These are phyloP conservation scores for Macrochelys suwanniensis DNA, from an alignment of 2,797 vertebrate genomes.

Conservation along the genomic window DNA sequence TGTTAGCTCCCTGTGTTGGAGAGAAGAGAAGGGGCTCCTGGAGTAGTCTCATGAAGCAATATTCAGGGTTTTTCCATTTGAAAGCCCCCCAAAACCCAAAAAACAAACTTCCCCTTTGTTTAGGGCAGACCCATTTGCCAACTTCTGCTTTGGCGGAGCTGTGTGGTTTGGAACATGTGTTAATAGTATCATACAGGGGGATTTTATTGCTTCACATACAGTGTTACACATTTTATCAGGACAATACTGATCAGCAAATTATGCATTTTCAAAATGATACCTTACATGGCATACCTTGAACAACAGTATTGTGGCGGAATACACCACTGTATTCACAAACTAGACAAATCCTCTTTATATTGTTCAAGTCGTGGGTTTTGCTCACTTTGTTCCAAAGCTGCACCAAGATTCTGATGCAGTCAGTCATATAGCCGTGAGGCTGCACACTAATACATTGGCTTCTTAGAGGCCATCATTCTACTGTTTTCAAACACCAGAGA, in stretches of 20 bases:
- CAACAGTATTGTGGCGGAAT: too few relatives aligned
- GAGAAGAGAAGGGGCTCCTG: background rate
- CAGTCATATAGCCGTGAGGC: rapidly evolving
- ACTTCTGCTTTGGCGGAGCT: too few relatives aligned
- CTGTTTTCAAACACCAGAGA: background rate
- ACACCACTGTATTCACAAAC: background rate
- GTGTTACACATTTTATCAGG: too few relatives aligned
- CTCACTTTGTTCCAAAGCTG: background rate
- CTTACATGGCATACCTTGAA: too few relatives aligned
- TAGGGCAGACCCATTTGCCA: too few relatives aligned
- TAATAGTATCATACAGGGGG: too few relatives aligned
- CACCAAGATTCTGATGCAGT: background rate
- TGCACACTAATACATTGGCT: rapidly evolving
- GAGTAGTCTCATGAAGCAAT: background rate
- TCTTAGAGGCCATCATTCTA: background rate
- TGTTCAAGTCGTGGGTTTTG: background rate
- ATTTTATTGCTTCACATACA: too few relatives aligned
- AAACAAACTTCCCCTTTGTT: background rate
- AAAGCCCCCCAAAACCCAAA: too few relatives aligned
- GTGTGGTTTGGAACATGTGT: too few relatives aligned
- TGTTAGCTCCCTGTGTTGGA: background rate
- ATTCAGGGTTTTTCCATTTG: background rate
- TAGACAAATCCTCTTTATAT: too few relatives aligned
- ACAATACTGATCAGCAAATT: too few relatives aligned
- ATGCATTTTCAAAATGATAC: too few relatives aligned